Base-by-base conservation (phyloP, 2,113 vertebrate genomes). In the Strix uralensis region DNA sequence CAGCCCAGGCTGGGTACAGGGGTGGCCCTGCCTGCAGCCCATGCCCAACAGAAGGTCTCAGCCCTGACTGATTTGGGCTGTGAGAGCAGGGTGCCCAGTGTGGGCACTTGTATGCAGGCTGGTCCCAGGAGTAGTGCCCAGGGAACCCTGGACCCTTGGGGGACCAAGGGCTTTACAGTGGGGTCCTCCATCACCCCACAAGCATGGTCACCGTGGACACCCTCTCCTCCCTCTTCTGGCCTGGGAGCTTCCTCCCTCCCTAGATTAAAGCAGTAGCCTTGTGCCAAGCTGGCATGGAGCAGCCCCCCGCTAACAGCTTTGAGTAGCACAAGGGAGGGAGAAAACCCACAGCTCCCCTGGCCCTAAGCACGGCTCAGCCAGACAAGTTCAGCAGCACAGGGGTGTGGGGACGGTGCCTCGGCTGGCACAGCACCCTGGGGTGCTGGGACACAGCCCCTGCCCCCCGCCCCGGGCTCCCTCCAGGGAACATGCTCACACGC, bases 121-220 rank as follows among this genome's bases (percentile, higher is more conserved):
- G 36, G 34, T 81, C 16, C 49, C 34, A 55, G 54, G 20, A 34
- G 7, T 7, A 9, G 20, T 29, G 73, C 10, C 54, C 5, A 7
- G n/a, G 51, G 30, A 18, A 75, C 15, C 15, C n/a, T 34, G 18
- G 25, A 75, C 34, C 69, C 23, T 13, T 8, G 4, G 12, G 25
- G 7, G 14, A 46, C 4, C 0, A 0, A 91, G 32, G 13, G 40
- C 40, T 49, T 81, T 70, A 23, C 44, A 55, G 34, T 0, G 0
- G 69, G 62, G 34, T 44, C n/a, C 46, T 83, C 32, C 27, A 26
- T 46, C n/a, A 27, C 19, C 15, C 46, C 55, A 49, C 2, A 26
- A 9, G 27, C 58, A 82, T 7, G 7, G 32, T 12, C 36, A 63
- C 22, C 38, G 36, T 1, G 5, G 47, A 29, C 34, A 73, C 25